Evolutionary conservation across 2,888 invertebrate genomes (phyloP).

Genomic region (Leucozona laternaria): DNA sequence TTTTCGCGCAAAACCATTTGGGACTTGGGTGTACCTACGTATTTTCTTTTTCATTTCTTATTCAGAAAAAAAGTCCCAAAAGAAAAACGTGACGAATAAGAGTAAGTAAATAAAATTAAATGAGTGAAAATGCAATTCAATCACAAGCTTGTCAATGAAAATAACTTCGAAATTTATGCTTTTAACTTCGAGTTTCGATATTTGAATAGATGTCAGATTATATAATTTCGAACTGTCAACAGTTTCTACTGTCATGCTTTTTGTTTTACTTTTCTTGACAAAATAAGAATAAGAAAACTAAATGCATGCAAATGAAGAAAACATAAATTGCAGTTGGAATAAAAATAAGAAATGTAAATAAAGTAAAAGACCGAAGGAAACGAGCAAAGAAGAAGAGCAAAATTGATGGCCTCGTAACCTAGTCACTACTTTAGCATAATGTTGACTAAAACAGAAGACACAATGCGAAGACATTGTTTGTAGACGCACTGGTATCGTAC

Average conservation of each 20-base stretch:
- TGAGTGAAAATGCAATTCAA: slow-evolving; percentile 55
- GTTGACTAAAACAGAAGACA: slow-evolving; percentile 62
- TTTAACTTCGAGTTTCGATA: not conserved
- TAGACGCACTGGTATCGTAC: slow-evolving; percentile 36
- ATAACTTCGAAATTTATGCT: slow-evolving; percentile 24
- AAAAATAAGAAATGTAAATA: slow-evolving; percentile 25
- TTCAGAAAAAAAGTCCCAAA: slow-evolving; percentile 30
- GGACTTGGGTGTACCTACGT: not conserved
- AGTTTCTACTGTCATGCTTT: not conserved
- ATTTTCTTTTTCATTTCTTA: not conserved
- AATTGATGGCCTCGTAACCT: slow-evolving; percentile 73
- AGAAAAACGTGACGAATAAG: not conserved
- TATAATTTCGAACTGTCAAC: slow-evolving; percentile 24
- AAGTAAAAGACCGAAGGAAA: slow-evolving; percentile 18
- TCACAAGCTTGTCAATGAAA: slow-evolving; percentile 47
- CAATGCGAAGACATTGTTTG: slow-evolving; percentile 32
- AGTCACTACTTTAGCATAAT: slow-evolving; percentile 65
- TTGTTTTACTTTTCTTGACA: not conserved
- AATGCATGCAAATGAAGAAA: slow-evolving; percentile 47
- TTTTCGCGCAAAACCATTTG: slow-evolving; percentile 16
- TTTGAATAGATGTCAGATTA: not conserved
- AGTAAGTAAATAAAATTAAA: slow-evolving; percentile 12
- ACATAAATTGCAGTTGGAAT: slow-evolving; percentile 52
- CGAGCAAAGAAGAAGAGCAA: slow-evolving; percentile 24
- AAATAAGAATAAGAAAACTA: slow-evolving; percentile 25